phyloP scores from a whole-genome alignment of 2,797 vertebrate species.

The Octomys mimax region DNA sequence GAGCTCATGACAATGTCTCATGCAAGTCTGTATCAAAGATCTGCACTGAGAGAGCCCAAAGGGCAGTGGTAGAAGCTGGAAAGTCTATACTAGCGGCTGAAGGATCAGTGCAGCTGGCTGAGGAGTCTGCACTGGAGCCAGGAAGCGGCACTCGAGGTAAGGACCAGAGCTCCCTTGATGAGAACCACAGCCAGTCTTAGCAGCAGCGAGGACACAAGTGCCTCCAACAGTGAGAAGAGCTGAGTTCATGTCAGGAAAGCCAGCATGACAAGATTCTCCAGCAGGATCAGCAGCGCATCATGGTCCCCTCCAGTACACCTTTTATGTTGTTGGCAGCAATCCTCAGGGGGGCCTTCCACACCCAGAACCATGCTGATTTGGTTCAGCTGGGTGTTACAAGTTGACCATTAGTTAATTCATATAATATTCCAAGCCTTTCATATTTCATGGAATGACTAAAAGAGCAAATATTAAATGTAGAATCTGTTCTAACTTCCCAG shows the following conservation, averaged over 20 bases:
- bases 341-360: not conserved
- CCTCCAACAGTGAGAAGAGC: not conserved
- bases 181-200: not conserved
- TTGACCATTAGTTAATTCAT: not conserved
- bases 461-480: not conserved
- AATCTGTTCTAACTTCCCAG: not conserved
- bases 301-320: not conserved
- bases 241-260: not conserved
- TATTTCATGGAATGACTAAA: slow-evolving; percentile 33
- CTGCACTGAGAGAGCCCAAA: not conserved
- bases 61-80: not conserved
- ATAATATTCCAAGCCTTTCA: slow-evolving; percentile 13
- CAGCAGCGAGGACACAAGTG: not conserved
- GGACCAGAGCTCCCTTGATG: not conserved
- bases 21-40: not conserved
- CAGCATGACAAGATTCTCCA: not conserved
- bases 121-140: not conserved
- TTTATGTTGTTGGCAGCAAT: not conserved
- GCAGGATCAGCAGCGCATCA: not conserved
- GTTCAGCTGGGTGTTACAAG: not conserved
- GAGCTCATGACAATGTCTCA: not conserved
- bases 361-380: not conserved
- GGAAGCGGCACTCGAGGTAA: not conserved
- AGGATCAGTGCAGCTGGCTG: not conserved
- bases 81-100: not conserved